Evolutionary conservation across 2,888 invertebrate genomes (phyloP), one percentile per base, ranked within the genome.

Genomic region (Cylloceria caligata): DNA sequence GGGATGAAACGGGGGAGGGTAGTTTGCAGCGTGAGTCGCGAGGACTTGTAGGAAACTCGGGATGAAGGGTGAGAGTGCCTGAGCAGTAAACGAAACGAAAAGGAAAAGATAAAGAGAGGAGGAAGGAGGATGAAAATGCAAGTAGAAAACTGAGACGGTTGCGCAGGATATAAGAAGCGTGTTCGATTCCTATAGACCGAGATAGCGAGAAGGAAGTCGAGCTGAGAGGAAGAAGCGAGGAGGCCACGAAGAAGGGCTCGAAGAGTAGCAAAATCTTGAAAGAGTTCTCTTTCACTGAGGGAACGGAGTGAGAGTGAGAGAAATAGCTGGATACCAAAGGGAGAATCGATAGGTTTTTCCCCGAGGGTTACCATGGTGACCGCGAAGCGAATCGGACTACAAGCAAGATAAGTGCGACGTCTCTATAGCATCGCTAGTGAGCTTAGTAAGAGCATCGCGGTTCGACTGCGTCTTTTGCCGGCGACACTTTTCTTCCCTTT

Each of bases 331-430:
- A 90, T 88, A 89, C 89, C 88, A 91, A 92, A 92, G 91, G 90
- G 91, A 92, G 92, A 92, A 92, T 92, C 92, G 92, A 92, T 92
- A 92, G 92, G 89, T 92, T 92, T 92, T 92, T 92, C 91, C 79
- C 85, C 90, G 90, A 89, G 90, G 89, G 92, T 92, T 90, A 88
- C 92, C 92, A 92, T 92, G 92, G 92, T 91, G 88, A 92, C 92
- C 91, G 88, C 92, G 89, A 85, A 84, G 85, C 75, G 85, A 86
- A 86, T 86, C 85, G 84, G 84, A 85, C 83, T 83, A 87, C 84
- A 89, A 88, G 88, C 89, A 89, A 90, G 91, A 83, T 88, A 89
- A 88, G 86, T 90, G 91, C 81, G 60, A 45, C 60, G 60, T 16
- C n/a, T 57, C 57, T 72, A 62, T 49, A 90, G 88, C 90, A 90